Percentiles rank a stretch among this genome's conserved stretches.
These are phyloP conservation scores for Xestobium rufovillosum DNA, from an alignment of 2,888 invertebrate species.

Conservation along the genomic window DNA sequence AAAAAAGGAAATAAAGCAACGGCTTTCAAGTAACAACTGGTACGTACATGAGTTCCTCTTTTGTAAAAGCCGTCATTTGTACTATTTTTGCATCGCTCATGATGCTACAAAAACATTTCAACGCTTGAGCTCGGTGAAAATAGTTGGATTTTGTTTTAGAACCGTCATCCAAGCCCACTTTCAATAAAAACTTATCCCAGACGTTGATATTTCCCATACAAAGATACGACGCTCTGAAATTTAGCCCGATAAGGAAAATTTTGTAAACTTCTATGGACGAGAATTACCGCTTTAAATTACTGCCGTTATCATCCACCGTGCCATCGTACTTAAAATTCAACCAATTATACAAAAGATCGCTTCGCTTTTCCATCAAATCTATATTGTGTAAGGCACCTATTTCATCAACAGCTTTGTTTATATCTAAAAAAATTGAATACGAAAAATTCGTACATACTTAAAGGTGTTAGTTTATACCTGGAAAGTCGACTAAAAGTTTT, in stretches of 20 bases:
- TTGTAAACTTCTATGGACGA: neutral
- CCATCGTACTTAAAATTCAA: slow-evolving; percentile 25
- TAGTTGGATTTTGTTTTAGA: slow-evolving; percentile 27
- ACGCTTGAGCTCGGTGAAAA: slow-evolving; percentile 21
- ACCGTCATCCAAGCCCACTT: slow-evolving; percentile 15
- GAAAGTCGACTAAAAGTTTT: slow-evolving; percentile 32
- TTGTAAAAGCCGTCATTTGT: slow-evolving; percentile 23
- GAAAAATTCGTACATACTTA: neutral
- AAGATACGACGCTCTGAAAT: slow-evolving; percentile 27
- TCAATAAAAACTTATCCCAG: slow-evolving; percentile 24
- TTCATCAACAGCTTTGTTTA: slow-evolving; percentile 44
- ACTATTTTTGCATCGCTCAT: slow-evolving; percentile 29
- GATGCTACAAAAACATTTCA: slow-evolving; percentile 34
- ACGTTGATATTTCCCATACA: slow-evolving; percentile 21
- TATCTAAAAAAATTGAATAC: slow-evolving; percentile 34
- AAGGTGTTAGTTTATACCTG: slow-evolving; percentile 26
- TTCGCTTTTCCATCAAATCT: slow-evolving; percentile 37
- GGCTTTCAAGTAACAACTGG: slow-evolving; percentile 10
- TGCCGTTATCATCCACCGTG: slow-evolving; percentile 9
- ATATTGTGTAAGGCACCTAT: slow-evolving; percentile 41
- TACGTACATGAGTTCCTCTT: slow-evolving; percentile 30
- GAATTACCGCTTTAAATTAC: slow-evolving; percentile 28
- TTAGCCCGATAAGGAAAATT: neutral
- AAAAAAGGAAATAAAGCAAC: slow-evolving; percentile 18
- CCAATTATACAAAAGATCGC: slow-evolving; percentile 41